Evolutionary conservation across 2,888 invertebrate species (phyloP), one percentile per base, ranked within the genome.

Genomic region (Parnassius glacialis): DNA sequence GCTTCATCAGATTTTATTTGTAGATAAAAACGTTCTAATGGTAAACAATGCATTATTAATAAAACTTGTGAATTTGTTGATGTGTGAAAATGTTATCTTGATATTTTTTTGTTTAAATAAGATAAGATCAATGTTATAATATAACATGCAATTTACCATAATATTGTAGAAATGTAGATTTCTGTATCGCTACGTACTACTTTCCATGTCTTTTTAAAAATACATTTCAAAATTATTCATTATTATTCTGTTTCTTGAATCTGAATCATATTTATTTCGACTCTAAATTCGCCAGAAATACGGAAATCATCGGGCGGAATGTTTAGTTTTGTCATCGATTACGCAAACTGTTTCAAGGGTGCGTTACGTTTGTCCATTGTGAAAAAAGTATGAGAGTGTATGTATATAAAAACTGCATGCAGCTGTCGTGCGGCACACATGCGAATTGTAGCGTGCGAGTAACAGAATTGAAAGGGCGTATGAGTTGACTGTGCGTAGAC

Each of bases 311-410:
- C 90, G 85, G 88, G 89, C 84, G 91, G 90, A 91, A 91, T 91
- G 89, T 91, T 91, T 91, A 91, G 91, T 91, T 91, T 91, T 90
- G 90, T 91, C 91, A 90, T 91, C 90, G 89, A 91, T 91, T 91
- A 89, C 91, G 91, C 91, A 91, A 91, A 91, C 91, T 90, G 90
- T 91, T 91, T 91, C 91, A 91, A 91, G 91, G 91, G 91, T 91
- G 90, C 88, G 85, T 78, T 81, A 81, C 74, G 80, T 74, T 78
- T 79, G 78, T 78, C 81, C 76, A 87, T 89, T 89, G 89, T 89
- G 88, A 91, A 91, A 91, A 91, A 91, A 89, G 55, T 87, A 84
- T 81, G 83, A 88, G 90, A 85, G 85, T 83, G 81, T 89, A 88
- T 85, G 56, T 63, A 63, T 63, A 90, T 88, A 91, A 91, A 91